Base-by-base conservation (phyloP, 2,888 invertebrate species). In the Allolobophora icterica region DNA sequence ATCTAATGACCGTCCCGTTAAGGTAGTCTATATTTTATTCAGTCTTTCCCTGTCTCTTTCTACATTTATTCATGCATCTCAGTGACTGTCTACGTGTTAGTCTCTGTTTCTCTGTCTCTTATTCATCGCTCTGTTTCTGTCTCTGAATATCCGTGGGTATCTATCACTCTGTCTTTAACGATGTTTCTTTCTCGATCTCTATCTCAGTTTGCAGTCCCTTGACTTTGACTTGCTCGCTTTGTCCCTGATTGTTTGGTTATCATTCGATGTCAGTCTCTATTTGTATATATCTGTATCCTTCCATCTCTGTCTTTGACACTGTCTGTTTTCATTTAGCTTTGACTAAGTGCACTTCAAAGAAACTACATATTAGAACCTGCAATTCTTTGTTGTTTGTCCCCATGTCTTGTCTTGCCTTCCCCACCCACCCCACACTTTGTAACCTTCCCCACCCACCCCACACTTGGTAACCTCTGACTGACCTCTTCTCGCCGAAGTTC, bases 401-500 rank as follows among this genome's bases (percentile, higher is more conserved):
- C 11, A 24, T 24, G 24, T 24, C 21, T 4, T n/a, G 8, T 24
- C 30, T 13, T 30, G 58, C 13, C 24, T 30, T 4, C 5, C 58
- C 24, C 30, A 58, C n/a, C 8, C 71, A 11, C 15, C 71, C 30
- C n/a, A 4, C 11, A 6, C n/a, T 11, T 71, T 4, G 71, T 71
- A 11, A n/a, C 30, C n/a, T 30, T 4, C 5, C 58, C 24, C 30
- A 58, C n/a, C 8, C 71, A 11, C 15, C 71, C 30, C n/a, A 4
- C 11, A 6, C n/a, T 11, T 71, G 30, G 71, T 71, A 11, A n/a
- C 30, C 30, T 13, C 71, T n/a, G 71, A 30, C 71, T 71, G 71
- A 71, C 71, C 71, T 71, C 71, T 71, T n/a, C 71, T 71, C 8
- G n/a, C n/a, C 71, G 71, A 71, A 71, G 71, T n/a, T 71, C 71